Evolutionary conservation across 2,888 invertebrate species (phyloP), one percentile per base, ranked within the genome.

Genomic region (Epinotia brunnichana): DNA sequence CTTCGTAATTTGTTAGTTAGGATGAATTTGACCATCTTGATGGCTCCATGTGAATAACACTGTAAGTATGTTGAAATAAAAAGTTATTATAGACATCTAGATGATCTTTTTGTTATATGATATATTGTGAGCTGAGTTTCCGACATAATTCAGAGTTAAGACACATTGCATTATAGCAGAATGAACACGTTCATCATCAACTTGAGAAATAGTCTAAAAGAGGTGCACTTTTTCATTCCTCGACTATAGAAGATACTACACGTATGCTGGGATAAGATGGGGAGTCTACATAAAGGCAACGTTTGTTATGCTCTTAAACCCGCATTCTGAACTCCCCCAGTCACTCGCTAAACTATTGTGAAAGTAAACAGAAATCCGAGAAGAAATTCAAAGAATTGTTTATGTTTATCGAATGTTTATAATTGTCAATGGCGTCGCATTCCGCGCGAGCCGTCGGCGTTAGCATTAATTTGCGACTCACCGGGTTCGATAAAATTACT

Each of bases 391-490:
- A 73, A 73, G 74, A 73, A 70, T 75, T 84, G 81, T 83, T 85
- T 85, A 82, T 85, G 84, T 87, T 86, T 87, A 81, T 76, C 75
- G 73, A 76, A 78, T 82, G 83, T 83, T 84, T 82, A 82, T 79
- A 73, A 74, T 74, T 74, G 69, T 67, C 69, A 62, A 15, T 70
- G 76, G 76, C 84, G 83, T 81, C 82, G 79, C 84, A 88, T 88
- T 87, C 87, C 88, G 67, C 70, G 74, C 81, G 81, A 78, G 74
- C 77, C 81, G 72, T 68, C 75, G 74, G 71, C 82, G 87, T 89
- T 90, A 86, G 87, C 88, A 89, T 89, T 85, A 87, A 89, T 88
- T 88, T 81, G 83, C 84, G 82, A 82, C 78, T 78, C 77, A 82
- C 83, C 83, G 82, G 85, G 85, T 87, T 81, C 78, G 75, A 83